phyloP scores from a whole-genome alignment of 2,113 vertebrate species.

The Trichomycterus rosablanca region DNA sequence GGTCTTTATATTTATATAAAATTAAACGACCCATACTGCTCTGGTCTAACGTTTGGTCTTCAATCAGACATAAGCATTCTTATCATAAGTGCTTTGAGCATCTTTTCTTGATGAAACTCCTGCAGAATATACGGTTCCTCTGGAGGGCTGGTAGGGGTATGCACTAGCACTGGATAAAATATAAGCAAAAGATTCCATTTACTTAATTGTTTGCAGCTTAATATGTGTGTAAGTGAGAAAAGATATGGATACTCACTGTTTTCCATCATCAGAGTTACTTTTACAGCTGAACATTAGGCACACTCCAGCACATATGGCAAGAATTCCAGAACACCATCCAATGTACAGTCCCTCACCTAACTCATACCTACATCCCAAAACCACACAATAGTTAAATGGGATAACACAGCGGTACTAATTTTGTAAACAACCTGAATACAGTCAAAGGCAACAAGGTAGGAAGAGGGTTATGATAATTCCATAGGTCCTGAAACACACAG shows the following conservation, averaged over 20 bases:
- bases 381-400: constrained; percentile 13
- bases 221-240: background rate
- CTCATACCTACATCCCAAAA: constrained; percentile 70
- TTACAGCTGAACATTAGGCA: constrained; percentile 72
- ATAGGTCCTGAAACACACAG: too few species aligned
- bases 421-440: too few species aligned
- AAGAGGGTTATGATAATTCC: too few species aligned
- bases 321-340: constrained; percentile 79
- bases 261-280: constrained; percentile 50
- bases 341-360: constrained; percentile 83
- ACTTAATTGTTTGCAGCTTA: background rate
- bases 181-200: constrained; percentile 6
- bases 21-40: background rate
- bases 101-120: constrained; percentile 55
- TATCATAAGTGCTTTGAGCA: constrained; percentile 60
- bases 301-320: constrained; percentile 73
- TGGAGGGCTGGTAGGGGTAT: constrained; percentile 54
- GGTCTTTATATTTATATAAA: background rate
- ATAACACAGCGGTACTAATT: too few species aligned
- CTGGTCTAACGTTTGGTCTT: background rate
- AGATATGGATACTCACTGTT: constrained; percentile 55
- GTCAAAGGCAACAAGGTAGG: too few species aligned
- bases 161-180: constrained; percentile 49
- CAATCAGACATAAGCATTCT: constrained; percentile 69
- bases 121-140: constrained; percentile 62